phyloP scores from a whole-genome alignment of 2,888 invertebrate genomes.

The Acleris laterana region DNA sequence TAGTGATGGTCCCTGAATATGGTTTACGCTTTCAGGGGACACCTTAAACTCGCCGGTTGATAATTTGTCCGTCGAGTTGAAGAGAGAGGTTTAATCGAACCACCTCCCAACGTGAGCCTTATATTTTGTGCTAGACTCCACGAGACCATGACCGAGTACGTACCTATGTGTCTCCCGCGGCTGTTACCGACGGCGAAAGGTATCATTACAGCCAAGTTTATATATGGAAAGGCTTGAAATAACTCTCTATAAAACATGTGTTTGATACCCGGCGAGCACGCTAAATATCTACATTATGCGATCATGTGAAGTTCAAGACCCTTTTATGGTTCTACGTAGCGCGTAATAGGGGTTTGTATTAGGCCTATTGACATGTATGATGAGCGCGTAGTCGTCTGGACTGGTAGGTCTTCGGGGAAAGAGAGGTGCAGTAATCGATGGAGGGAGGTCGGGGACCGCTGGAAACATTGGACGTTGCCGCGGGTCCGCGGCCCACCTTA shows the following conservation, averaged over 20 bases:
- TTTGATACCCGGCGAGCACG: conserved; percentile 31
- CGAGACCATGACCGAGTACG: not conserved
- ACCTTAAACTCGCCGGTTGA: too few relatives aligned
- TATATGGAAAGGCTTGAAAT: conserved; percentile 29
- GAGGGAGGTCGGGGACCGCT: too few relatives aligned
- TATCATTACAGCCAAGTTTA: conserved; percentile 31
- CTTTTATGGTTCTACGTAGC: conserved; percentile 20
- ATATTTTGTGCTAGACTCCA: conserved; percentile 9
- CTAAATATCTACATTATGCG: conserved; percentile 37
- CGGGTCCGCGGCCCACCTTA: too few relatives aligned
- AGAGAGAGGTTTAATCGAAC: too few relatives aligned
- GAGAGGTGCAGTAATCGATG: too few relatives aligned
- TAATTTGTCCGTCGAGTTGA: too few relatives aligned
- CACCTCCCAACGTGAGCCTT: not conserved
- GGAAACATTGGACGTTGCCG: too few relatives aligned
- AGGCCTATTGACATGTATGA: too few relatives aligned
- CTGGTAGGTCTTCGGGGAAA: too few relatives aligned
- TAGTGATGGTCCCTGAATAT: too few relatives aligned
- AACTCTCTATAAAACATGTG: conserved; percentile 34
- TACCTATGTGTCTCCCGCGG: conserved; percentile 10
- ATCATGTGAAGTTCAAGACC: conserved; percentile 31
- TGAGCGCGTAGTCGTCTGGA: too few relatives aligned
- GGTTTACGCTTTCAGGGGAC: not conserved
- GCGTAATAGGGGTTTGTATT: too few relatives aligned
- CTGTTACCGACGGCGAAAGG: conserved; percentile 18